Conservation (phyloP, 2,113 vertebrate species). For the Megaceryle maxima region DNA sequence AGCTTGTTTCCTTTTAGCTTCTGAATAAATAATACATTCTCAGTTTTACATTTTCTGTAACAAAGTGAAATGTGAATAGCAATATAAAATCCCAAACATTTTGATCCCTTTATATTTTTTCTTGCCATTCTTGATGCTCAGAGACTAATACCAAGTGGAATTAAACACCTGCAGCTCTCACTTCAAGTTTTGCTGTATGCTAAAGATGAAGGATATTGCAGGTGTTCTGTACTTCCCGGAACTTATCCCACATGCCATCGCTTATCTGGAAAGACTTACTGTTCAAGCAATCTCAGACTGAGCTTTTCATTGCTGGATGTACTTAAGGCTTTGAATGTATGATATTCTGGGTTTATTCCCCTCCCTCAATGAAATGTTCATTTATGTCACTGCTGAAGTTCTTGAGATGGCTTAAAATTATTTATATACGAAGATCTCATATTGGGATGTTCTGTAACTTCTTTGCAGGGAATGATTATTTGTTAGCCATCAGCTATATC, state of each 20-base stretch:
- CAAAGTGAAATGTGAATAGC: conserved; percentile 10
- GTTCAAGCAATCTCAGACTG: conserved; percentile 10
- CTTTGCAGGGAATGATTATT: background rate
- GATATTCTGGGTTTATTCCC: conserved; percentile 3
- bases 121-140: background rate
- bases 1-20: background rate
- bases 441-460: background rate
- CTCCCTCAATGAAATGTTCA: background rate
- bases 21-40: conserved; percentile 3
- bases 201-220: conserved; percentile 22
- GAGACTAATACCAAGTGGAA: background rate
- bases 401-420: background rate
- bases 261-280: background rate
- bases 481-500: background rate
- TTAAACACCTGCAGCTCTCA: conserved; percentile 35
- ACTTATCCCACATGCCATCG: background rate
- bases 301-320: background rate
- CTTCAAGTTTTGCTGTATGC: background rate
- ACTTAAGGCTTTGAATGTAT: background rate
- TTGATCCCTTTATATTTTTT: conserved; percentile 8
- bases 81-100: background rate
- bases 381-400: conserved; percentile 22
- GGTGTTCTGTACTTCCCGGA: background rate
- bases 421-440: background rate
- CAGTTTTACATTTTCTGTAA: background rate